Base-by-base conservation (phyloP, 2,888 invertebrate species). In the Melikaiella ostensackeni region DNA sequence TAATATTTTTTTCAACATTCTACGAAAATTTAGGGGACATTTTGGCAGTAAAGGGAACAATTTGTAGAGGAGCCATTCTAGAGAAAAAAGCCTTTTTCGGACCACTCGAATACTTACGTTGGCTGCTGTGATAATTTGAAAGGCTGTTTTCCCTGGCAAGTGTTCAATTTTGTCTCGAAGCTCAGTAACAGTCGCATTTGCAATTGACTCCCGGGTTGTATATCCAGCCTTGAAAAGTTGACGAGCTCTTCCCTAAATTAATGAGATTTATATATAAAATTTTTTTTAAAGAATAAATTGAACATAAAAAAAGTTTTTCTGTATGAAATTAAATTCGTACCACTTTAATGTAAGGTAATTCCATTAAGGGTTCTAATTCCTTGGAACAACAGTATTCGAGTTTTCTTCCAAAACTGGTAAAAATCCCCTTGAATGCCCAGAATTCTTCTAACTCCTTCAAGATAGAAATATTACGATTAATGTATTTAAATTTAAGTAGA, bases 301-400 rank as follows among this genome's bases (percentile, higher is more conserved):
- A n/a, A n/a, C n/a, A 30, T 30, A 6, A 16, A 42, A 42, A 42
- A 42, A 16, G 16, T 5, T 16, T 42, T 13, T 46, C 24, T 35
- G 75, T 16, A 16, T 35, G 30, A 59, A 16, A 64, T 70, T 19
- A 66, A 78, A 64, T 74, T 86, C 86, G 88, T 91, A 96, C 96
- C 92, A 96, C 95, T 93, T 96, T 97, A 4, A 99, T 97, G 27
- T 95, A 94, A 1, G 98, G 98, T 83, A 99, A 93, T 83, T 97
- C 96, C 95, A 99, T 94, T 27, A 99, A 93, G 16, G 95, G 95
- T 46, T 95, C 92, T 76, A 99, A 92, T 84, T 98, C 98, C 0
- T 94, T 92, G 13, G 96, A 94, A 78, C 97, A 97, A 91, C 98
- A 98, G 89, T 96, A 95, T 80, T 96, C 94, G 85, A 99, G 93